Conservation (phyloP, 2,797 vertebrate species). For the Acanthurus tractus region DNA sequence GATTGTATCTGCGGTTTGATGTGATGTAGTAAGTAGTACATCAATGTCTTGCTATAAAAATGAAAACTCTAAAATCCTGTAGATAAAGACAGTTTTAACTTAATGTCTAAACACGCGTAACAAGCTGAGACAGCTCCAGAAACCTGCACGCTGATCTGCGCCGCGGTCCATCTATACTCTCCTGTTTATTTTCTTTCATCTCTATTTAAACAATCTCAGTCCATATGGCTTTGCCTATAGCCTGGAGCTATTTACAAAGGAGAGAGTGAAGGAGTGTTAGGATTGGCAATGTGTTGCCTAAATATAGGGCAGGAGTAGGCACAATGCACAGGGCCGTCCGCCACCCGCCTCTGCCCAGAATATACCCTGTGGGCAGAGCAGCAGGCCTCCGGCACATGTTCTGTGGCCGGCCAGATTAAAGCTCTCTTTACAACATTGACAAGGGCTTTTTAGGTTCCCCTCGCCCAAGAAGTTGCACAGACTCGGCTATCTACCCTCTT, state of each 20-base stretch:
- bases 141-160: slow-evolving; percentile 18
- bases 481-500: slow-evolving; percentile 76
- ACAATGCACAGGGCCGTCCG: slow-evolving; percentile 82
- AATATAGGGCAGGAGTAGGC: slow-evolving; percentile 85
- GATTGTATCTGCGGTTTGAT: not conserved
- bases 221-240: slow-evolving; percentile 70
- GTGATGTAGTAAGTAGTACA: not conserved
- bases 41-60: not conserved
- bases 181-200: slow-evolving; percentile 46
- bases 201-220: slow-evolving; percentile 65
- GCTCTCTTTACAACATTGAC: slow-evolving; percentile 86
- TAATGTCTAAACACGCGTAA: not conserved
- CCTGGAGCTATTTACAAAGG: slow-evolving; percentile 80
- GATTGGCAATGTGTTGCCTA: slow-evolving; percentile 77
- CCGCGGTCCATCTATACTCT: slow-evolving; percentile 16
- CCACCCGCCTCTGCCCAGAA: slow-evolving; percentile 83
- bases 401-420: slow-evolving; percentile 88
- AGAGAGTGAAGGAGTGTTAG: slow-evolving; percentile 77
- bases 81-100: not conserved
- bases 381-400: slow-evolving; percentile 85
- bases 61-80: not conserved
- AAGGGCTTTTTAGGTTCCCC: slow-evolving; percentile 80
- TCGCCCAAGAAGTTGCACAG: slow-evolving; percentile 83
- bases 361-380: slow-evolving; percentile 86
- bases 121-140: slow-evolving; percentile 16